These are phyloP conservation scores for Anodontia alba DNA, from an alignment of 2,888 invertebrate genomes.

Conservation along the genomic window DNA sequence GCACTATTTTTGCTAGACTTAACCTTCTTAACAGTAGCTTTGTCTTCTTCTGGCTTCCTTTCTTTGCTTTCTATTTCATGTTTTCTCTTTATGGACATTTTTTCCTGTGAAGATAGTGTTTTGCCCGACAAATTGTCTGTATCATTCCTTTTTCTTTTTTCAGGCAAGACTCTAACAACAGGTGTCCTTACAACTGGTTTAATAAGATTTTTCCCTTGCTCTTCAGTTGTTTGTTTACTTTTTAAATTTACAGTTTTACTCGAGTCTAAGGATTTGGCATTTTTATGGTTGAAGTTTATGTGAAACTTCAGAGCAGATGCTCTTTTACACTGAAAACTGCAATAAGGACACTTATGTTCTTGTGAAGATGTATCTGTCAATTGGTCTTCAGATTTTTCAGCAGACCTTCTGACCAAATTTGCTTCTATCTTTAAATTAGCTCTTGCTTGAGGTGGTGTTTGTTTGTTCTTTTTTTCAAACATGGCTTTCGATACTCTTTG, in stretches of 20 bases:
- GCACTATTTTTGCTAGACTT: background rate
- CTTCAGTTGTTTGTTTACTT: too few relatives aligned
- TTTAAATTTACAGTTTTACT: background rate
- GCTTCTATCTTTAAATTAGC: background rate
- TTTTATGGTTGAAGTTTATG: slow-evolving; percentile 49
- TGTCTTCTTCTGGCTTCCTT: background rate
- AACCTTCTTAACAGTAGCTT: background rate
- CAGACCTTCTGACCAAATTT: background rate
- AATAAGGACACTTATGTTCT: slow-evolving; percentile 39
- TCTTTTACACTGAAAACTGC: slow-evolving; percentile 46
- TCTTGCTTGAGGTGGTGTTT: background rate
- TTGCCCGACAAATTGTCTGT: too few relatives aligned
- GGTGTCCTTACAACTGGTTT: background rate
- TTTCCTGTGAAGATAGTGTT: background rate
- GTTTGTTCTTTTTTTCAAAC: too few relatives aligned
- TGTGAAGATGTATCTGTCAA: background rate
- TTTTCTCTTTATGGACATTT: background rate
- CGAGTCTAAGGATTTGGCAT: background rate
- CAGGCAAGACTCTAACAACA: background rate
- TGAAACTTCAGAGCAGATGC: slow-evolving; percentile 55
- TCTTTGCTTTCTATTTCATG: background rate
- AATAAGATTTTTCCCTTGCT: too few relatives aligned
- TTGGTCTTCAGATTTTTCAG: background rate
- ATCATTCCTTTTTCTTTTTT: too few relatives aligned
- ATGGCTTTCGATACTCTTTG: background rate